Evolutionary conservation across 2,113 vertebrate species (phyloP).

Genomic region (Salvelinus namaycush): DNA sequence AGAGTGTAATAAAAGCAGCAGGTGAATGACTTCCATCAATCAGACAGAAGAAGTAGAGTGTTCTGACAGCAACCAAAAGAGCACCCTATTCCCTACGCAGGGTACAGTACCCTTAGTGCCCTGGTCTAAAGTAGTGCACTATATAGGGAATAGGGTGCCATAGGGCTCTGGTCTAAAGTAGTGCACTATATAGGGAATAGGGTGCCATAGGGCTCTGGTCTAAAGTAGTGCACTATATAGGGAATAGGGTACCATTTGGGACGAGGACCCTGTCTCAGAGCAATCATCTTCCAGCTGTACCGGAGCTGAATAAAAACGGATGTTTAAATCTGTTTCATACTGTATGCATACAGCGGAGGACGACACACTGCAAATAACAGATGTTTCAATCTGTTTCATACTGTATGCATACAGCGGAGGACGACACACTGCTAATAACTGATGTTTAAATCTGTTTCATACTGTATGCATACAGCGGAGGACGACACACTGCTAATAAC

Average conservation of each 20-base stretch:
- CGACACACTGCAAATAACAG: background rate
- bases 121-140: too few species aligned
- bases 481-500: background rate
- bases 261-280: background rate
- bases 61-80: too few species aligned
- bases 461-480: background rate
- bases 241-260: too few species aligned
- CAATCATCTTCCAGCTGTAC: constrained; percentile 6
- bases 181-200: too few species aligned
- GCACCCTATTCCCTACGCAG: background rate
- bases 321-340: constrained; percentile 12
- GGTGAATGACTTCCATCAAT: background rate
- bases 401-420: background rate
- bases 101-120: background rate
- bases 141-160: too few species aligned
- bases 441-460: constrained; percentile 9
- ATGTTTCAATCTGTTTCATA: constrained; percentile 10
- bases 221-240: too few species aligned
- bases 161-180: too few species aligned
- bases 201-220: too few species aligned
- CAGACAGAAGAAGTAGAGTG: background rate
- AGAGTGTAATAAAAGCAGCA: background rate
- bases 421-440: background rate
- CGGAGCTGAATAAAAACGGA: constrained; percentile 12
- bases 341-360: background rate